Percentiles rank a stretch among this genome's conserved stretches.
phyloP scores from a whole-genome alignment of 2,888 invertebrate species.

The Chromoteleia sp. region DNA sequence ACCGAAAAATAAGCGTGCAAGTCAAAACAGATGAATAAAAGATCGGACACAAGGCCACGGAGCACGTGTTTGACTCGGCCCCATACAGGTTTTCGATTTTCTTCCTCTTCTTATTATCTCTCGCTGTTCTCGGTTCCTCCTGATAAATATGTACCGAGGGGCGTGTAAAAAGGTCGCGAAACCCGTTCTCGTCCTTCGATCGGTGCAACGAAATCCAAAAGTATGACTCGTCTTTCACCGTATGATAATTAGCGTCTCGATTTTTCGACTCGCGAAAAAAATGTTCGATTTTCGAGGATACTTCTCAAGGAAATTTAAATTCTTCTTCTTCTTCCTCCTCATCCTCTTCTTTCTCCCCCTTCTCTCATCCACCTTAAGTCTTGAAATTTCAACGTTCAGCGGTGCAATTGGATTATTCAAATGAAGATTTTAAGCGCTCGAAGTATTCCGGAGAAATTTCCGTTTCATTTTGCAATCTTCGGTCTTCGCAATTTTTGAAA shows the following conservation, averaged over 20 bases:
- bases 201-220: constrained; percentile 34
- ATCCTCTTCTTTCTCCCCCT: too few species aligned
- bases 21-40: constrained; percentile 55
- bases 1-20: constrained; percentile 29
- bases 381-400: too few species aligned
- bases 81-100: constrained; percentile 58
- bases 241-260: constrained; percentile 2
- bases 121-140: constrained; percentile 43
- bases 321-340: too few species aligned
- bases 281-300: background rate
- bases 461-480: too few species aligned
- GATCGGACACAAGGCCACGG: constrained; percentile 56
- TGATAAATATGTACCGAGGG: constrained; percentile 53
- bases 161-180: constrained; percentile 40
- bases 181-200: constrained; percentile 50
- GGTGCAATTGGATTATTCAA: too few species aligned
- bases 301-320: background rate
- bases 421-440: too few species aligned
- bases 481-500: too few species aligned
- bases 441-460: too few species aligned
- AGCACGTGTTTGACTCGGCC: constrained; percentile 60
- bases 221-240: constrained; percentile 26
- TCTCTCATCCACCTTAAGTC: too few species aligned
- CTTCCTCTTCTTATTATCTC: constrained; percentile 58
- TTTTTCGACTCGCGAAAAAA: constrained; percentile 25